A percentile compares a stretch with the other conserved stretches of the same genome.
These are phyloP conservation scores for Mus musculus DNA, from an alignment of 2,113 vertebrate genomes.

Conservation along the genomic window GRCm39 chr1:47337001-47337500, in stretches of 20 bases:
- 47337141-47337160: neutral
- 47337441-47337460: conserved; percentile 61
- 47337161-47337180: neutral
- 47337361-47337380: conserved; percentile 21
- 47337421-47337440: conserved; percentile 68
- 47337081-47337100: conserved; percentile 32
- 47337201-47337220: neutral
- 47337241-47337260: neutral
- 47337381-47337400: conserved; percentile 43
- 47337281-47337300: no score
- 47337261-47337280: neutral
- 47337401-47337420: conserved; percentile 10
- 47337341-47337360: neutral
- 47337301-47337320: no score
- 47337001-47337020: neutral
- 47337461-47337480: conserved; percentile 72
- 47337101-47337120: neutral
- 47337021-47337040: neutral
- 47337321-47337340: neutral
- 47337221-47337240: neutral
- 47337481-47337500: conserved; percentile 76
- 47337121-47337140: neutral
- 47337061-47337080: neutral
- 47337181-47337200: neutral
- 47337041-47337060: neutral